These are phyloP conservation scores for Melanophora roralis DNA, from an alignment of 2,888 invertebrate genomes.

Conservation along the genomic window DNA sequence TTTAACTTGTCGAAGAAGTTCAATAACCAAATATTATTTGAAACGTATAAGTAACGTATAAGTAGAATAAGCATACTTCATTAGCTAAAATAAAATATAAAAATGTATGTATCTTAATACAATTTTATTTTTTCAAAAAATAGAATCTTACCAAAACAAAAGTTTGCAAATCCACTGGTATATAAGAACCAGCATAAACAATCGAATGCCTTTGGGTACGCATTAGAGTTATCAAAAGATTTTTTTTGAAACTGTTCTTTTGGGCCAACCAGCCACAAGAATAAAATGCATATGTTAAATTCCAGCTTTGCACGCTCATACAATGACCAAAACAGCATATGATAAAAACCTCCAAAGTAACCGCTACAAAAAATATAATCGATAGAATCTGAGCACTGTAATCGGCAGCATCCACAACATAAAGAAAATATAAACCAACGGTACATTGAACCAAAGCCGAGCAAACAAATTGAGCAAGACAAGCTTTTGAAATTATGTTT, in stretches of 20 bases:
- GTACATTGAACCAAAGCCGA: conserved; percentile 76
- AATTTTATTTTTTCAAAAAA: background rate
- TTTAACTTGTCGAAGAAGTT: too few species aligned
- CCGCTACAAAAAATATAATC: conserved; percentile 77
- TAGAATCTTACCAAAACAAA: conserved; percentile 73
- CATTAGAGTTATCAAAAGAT: conserved; percentile 78
- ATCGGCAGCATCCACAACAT: conserved; percentile 73
- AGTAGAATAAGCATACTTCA: conserved; percentile 70
- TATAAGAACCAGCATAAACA: conserved; percentile 79
- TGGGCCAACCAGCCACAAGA: conserved; percentile 80
- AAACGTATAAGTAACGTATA: conserved; percentile 69
- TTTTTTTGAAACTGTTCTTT: conserved; percentile 75
- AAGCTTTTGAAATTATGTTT: conserved; percentile 78
- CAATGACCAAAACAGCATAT: conserved; percentile 80
- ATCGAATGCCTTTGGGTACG: conserved; percentile 78
- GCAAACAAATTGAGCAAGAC: conserved; percentile 79
- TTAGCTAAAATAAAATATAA: conserved; percentile 58
- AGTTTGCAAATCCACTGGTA: conserved; percentile 78
- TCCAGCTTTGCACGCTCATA: conserved; percentile 78
- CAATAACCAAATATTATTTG: conserved; percentile 66
- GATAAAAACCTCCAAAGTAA: conserved; percentile 79
- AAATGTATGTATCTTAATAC: background rate
- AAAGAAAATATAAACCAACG: conserved; percentile 77
- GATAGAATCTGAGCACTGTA: conserved; percentile 69
- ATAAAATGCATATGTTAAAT: conserved; percentile 78